A percentile compares a stretch with the other conserved stretches of the same genome.
Conservation (phyloP, 1,140 invertebrate genomes). For the Acromyrmex echinatior region DNA sequence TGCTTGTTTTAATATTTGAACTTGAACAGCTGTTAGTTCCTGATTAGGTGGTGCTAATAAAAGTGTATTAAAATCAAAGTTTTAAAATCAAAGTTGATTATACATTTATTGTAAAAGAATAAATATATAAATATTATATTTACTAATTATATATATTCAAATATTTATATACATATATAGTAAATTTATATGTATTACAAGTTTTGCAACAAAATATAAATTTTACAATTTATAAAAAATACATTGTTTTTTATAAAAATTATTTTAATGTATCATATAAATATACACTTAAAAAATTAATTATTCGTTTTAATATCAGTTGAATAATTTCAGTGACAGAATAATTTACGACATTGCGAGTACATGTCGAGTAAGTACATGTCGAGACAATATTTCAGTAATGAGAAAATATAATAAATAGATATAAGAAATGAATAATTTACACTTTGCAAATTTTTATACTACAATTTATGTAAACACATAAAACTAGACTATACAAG, state of each 20-base stretch:
- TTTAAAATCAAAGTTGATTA: neutral
- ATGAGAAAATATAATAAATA: neutral
- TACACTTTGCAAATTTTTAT: neutral
- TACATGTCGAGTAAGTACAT: neutral
- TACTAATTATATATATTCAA: neutral
- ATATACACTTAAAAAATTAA: neutral
- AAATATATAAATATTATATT: slow-evolving; percentile 1
- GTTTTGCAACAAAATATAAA: neutral
- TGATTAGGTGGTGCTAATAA: slow-evolving; percentile 89
- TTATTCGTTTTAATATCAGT: neutral
- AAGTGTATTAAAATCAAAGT: slow-evolving; percentile 40
- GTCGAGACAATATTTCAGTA: neutral
- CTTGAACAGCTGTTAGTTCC: slow-evolving; percentile 89
- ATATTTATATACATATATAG: neutral
- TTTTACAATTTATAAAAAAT: neutral
- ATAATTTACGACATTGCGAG: neutral
- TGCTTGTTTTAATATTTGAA: slow-evolving; percentile 90
- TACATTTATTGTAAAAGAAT: neutral
- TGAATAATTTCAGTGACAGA: neutral
- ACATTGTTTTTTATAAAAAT: neutral
- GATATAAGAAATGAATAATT: neutral
- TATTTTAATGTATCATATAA: neutral
- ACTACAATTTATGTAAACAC: neutral
- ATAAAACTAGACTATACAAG: neutral
- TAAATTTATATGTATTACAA: neutral